Base-by-base conservation (phyloP, 2,113 vertebrate genomes). In the Catharus minimus region DNA sequence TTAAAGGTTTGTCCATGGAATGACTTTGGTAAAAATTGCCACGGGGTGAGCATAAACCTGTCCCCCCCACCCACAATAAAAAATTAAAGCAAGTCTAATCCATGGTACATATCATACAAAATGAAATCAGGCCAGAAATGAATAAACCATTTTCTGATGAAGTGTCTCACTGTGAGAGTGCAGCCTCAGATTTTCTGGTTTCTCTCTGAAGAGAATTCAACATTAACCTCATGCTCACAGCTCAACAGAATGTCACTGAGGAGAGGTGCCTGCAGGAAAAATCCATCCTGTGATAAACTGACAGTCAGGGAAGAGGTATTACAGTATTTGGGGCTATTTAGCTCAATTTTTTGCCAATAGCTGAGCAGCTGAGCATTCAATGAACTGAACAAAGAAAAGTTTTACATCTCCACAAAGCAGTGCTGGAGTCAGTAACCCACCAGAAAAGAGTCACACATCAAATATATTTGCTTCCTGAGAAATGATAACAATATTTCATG, bases 261-360 rank as follows among this genome's bases (percentile, higher is more conserved):
- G 60, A 72, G 23, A 61, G 49, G 10, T 56, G 24, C 58, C n/a
- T 41, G 15, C 39, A 65, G 52, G 22, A 77, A 76, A 94, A 94
- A 93, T 91, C 86, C 93, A 75, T 92, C 56, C 57, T 69, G 28
- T 66, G 66, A 83, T 84, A 74, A 93, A 83, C 16, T 72, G 71
- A 4, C 57, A 95, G 43, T 33, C 53, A 74, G 46, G 17, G 64
- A 66, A 89, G 22, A 96, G 39, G 61, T 41, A 85, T 66, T 85
- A 58, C 14, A 72, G 39, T 57, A 77, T 82, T 75, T 62, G 33
- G 16, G 52, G 36, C 16, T 69, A 9, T 57, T 82, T 41, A 43
- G n/a, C 43, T 79, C 64, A 41, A 21, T 38, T 6, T 6, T 86
- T 85, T 85, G 39, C 66, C 79, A 75, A 58, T 65, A 84, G 32